These are phyloP conservation scores for Portevinia maculata DNA, from an alignment of 2,888 invertebrate species.

Conservation along the genomic window DNA sequence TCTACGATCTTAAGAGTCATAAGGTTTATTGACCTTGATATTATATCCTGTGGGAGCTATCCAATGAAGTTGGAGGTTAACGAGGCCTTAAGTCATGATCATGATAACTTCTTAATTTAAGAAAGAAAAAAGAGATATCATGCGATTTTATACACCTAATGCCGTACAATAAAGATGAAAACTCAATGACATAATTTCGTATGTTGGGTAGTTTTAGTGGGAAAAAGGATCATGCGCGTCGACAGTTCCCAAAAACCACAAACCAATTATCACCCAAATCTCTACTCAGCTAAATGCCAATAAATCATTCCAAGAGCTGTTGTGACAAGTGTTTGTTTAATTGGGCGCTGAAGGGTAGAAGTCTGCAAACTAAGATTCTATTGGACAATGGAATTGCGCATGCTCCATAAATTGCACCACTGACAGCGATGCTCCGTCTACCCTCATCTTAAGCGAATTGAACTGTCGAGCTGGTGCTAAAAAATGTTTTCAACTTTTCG, in stretches of 20 bases:
- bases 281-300: slow-evolving; percentile 12
- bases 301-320: slow-evolving; percentile 29
- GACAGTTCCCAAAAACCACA: not conserved
- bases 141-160: not conserved
- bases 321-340: slow-evolving; percentile 32
- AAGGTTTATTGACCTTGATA: slow-evolving; percentile 39
- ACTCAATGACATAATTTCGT: not conserved
- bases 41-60: no score
- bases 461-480: slow-evolving; percentile 43
- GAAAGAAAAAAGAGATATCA: not conserved
- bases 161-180: not conserved
- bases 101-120: no score
- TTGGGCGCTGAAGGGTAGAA: slow-evolving; percentile 23
- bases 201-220: not conserved
- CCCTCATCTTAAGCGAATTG: slow-evolving; percentile 29
- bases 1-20: not conserved
- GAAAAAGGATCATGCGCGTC: slow-evolving; percentile 43
- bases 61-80: no score
- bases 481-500: slow-evolving; percentile 30
- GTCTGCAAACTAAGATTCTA: slow-evolving; percentile 15
- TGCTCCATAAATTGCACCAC: slow-evolving; percentile 41
- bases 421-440: slow-evolving; percentile 11
- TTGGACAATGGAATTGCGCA: slow-evolving; percentile 52
- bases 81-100: no score
- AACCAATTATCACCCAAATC: slow-evolving; percentile 1